Conservation (phyloP, 2,113 vertebrate species). For the Anser cygnoides region DNA sequence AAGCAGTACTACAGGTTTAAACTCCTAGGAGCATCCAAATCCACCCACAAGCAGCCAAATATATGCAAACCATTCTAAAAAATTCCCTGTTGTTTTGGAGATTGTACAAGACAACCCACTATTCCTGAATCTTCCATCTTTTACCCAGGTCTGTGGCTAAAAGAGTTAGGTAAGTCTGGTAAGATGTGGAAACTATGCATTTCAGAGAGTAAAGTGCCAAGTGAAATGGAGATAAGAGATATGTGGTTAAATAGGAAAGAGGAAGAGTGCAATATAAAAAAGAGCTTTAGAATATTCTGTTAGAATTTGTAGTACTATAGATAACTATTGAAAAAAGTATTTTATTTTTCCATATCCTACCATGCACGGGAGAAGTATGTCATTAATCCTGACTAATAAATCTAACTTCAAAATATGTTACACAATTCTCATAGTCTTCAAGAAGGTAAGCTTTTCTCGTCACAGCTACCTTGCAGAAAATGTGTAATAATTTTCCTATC, state of each 20-base stretch:
- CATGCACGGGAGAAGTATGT: background rate
- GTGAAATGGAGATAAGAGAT: background rate
- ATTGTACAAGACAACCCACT: background rate
- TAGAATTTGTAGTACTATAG: background rate
- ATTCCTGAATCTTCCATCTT: background rate
- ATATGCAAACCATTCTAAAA: slow-evolving; percentile 15
- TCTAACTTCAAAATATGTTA: background rate
- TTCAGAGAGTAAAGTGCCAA: background rate
- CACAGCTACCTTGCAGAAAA: background rate
- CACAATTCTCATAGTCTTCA: background rate
- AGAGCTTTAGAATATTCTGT: background rate
- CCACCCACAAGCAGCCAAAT: background rate
- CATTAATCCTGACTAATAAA: background rate
- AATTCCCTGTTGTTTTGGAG: background rate
- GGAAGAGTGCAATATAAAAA: background rate
- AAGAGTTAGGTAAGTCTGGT: background rate
- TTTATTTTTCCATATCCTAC: background rate
- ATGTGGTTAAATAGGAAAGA: background rate
- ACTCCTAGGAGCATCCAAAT: background rate
- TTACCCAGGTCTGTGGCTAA: background rate
- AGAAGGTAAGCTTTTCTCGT: background rate
- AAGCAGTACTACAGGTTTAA: slow-evolving; percentile 49
- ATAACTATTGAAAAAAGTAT: background rate
- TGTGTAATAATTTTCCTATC: background rate
- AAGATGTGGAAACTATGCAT: background rate